These are phyloP conservation scores for Sebastes kiyomatsui DNA, from an alignment of 2,797 vertebrate genomes.

Conservation along the genomic window DNA sequence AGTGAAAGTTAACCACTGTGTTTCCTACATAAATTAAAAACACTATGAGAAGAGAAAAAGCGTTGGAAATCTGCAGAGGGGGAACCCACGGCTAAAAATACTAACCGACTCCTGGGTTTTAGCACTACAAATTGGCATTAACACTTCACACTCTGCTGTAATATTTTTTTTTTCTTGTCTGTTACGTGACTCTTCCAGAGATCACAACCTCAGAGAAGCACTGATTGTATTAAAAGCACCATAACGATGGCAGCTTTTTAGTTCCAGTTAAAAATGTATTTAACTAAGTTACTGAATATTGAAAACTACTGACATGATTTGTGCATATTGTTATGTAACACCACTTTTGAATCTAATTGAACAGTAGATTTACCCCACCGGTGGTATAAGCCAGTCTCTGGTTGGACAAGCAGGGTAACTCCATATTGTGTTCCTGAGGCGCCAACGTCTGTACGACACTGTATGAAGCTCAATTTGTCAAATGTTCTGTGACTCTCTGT, in stretches of 20 bases:
- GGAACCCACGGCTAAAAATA: not conserved
- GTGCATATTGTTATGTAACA: constrained; percentile 18
- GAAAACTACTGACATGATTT: constrained; percentile 49
- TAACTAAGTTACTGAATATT: constrained; percentile 7
- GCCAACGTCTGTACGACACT: not conserved
- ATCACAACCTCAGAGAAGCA: constrained; percentile 33
- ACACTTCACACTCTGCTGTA: not conserved
- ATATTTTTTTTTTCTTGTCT: not conserved
- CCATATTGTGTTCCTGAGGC: not conserved
- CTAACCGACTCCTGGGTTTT: not conserved
- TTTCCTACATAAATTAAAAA: not conserved
- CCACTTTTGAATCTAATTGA: constrained; percentile 5
- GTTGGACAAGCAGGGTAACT: constrained; percentile 25
- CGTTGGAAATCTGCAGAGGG: not conserved
- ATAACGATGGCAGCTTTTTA: constrained; percentile 19
- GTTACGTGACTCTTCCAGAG: constrained; percentile 34
- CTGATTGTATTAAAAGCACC: constrained; percentile 47
- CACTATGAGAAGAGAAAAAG: not conserved
- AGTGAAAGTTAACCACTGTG: not conserved
- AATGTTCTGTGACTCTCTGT: constrained; percentile 23
- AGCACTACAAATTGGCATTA: not conserved
- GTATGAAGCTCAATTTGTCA: constrained; percentile 11
- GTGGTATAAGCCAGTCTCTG: constrained; percentile 12
- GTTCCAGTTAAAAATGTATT: constrained; percentile 12
- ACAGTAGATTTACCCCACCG: not conserved